phyloP scores from a whole-genome alignment of 2,797 vertebrate species.

The Meriones psammophilus region DNA sequence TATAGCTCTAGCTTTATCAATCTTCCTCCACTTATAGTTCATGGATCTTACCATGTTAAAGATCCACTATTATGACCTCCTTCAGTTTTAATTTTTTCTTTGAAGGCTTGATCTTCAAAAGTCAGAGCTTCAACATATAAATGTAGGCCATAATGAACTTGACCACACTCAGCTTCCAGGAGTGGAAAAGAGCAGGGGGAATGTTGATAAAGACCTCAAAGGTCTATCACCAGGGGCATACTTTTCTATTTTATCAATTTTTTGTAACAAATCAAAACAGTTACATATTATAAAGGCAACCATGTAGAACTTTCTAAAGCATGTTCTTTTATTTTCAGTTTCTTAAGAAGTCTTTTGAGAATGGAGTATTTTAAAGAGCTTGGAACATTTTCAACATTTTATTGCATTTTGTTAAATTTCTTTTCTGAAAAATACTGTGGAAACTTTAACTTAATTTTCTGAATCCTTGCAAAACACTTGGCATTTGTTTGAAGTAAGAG shows the following conservation, averaged over 20 bases:
- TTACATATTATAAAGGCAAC: neutral
- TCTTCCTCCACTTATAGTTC: neutral
- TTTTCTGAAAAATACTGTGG: neutral
- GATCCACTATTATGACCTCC: neutral
- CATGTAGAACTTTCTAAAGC: neutral
- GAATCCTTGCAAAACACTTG: neutral
- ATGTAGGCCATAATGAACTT: neutral
- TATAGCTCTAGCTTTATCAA: too few species aligned
- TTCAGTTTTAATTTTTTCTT: conserved; percentile 31
- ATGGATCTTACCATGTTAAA: neutral
- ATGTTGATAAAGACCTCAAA: neutral
- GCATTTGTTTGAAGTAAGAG: conserved; percentile 43
- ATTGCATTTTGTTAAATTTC: neutral
- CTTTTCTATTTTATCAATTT: neutral
- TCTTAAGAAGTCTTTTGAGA: conserved; percentile 21
- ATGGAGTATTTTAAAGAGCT: neutral
- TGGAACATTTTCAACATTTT: conserved; percentile 16
- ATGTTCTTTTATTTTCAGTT: neutral
- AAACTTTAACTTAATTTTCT: neutral
- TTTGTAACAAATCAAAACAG: neutral
- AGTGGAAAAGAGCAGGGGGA: neutral
- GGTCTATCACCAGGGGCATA: neutral
- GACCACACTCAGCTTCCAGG: neutral
- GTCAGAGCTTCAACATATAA: neutral
- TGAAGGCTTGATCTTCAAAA: neutral